Evolutionary conservation across 2,888 invertebrate species (phyloP).

Genomic region (Ceramica pisi): DNA sequence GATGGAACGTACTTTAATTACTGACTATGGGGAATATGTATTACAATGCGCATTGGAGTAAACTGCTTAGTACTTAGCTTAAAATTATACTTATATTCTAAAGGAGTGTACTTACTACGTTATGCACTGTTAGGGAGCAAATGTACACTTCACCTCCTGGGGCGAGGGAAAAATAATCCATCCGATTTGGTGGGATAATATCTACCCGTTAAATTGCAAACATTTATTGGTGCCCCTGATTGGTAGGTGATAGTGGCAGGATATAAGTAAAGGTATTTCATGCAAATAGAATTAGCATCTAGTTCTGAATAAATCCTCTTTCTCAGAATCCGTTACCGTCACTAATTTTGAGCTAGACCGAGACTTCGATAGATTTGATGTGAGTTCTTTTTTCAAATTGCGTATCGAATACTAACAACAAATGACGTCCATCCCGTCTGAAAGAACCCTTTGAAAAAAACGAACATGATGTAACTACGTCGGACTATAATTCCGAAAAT

Average conservation of each 20-base stretch:
- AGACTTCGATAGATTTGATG: background rate
- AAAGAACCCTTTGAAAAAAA: background rate
- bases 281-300: background rate
- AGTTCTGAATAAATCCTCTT: background rate
- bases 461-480: slow-evolving; percentile 16
- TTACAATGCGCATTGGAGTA: background rate
- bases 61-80: background rate
- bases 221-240: background rate
- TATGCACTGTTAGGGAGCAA: no score
- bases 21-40: no score
- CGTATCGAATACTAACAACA: slow-evolving; percentile 30
- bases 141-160: no score
- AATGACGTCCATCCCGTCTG: background rate
- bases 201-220: background rate
- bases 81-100: no score
- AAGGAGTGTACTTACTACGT: no score
- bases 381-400: background rate
- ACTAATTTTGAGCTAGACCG: background rate
- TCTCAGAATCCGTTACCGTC: background rate
- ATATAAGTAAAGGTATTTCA: background rate
- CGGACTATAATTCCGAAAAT: background rate
- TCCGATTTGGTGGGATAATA: background rate
- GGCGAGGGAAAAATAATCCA: no score
- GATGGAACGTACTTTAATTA: no score
- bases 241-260: background rate